phyloP scores from a whole-genome alignment of 2,113 vertebrate genomes.

The Scopus umbretta region DNA sequence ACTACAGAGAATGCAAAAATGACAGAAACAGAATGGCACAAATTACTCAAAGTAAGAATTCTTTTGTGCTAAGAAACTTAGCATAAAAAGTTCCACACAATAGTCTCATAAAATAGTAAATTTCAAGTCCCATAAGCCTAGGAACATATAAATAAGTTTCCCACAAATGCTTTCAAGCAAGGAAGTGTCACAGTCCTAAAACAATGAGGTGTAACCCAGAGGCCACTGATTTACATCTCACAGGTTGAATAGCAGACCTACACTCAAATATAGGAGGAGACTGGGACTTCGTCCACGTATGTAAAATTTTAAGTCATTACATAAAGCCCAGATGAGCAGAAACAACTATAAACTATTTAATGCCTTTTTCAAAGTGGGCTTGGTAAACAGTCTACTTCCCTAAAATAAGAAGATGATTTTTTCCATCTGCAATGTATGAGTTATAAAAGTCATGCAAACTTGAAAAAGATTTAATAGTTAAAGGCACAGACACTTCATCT shows the following conservation, averaged over 20 bases:
- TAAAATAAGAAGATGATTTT: not conserved
- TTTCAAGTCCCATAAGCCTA: not conserved
- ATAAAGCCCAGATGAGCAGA: not conserved
- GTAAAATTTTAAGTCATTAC: not conserved
- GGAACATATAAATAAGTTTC: not conserved
- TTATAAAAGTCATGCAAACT: not conserved
- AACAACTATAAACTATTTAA: not conserved
- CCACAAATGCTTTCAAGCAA: not conserved
- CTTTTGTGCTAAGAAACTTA: not conserved
- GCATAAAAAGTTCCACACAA: not conserved
- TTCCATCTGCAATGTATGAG: not conserved
- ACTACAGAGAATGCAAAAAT: not conserved
- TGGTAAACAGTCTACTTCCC: not conserved
- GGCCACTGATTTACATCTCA: not conserved
- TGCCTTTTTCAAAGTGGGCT: not conserved
- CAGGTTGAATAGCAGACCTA: not conserved
- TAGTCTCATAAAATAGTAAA: not conserved
- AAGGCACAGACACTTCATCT: not conserved
- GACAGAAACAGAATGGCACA: not conserved
- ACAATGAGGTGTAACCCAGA: rapidly evolving
- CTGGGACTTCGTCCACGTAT: not conserved
- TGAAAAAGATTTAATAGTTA: not conserved
- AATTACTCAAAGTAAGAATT: not conserved
- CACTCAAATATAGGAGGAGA: not conserved
- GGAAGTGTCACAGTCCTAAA: not conserved